Conservation (phyloP, 2,113 vertebrate species). For the Poecilia latipinna region DNA sequence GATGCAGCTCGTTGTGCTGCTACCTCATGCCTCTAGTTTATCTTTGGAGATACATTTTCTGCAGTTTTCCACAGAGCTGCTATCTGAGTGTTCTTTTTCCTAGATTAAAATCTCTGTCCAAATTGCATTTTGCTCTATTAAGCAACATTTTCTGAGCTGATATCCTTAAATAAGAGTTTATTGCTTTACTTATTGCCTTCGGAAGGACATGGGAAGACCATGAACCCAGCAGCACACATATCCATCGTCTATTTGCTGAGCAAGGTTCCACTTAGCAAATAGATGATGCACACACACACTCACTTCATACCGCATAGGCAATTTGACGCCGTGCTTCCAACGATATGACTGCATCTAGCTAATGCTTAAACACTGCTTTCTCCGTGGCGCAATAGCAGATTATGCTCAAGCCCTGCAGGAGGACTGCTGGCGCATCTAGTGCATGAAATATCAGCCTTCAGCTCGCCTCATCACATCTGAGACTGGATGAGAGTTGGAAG, state of each 20-base stretch:
- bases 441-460: conserved; percentile 11
- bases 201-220: not conserved
- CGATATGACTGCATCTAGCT: not conserved
- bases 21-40: not conserved
- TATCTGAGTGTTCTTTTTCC: conserved; percentile 14
- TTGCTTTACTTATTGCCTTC: conserved; percentile 8
- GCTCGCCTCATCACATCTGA: conserved; percentile 27
- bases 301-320: not conserved
- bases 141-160: not conserved
- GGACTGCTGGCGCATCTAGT: conserved; percentile 2
- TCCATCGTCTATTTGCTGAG: not conserved
- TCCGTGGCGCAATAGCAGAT: not conserved
- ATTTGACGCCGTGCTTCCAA: not conserved
- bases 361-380: conserved; percentile 5
- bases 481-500: conserved; percentile 10
- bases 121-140: conserved; percentile 21
- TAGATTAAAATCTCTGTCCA: conserved; percentile 25
- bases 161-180: conserved; percentile 18
- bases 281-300: not conserved
- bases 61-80: conserved; percentile 20
- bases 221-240: not conserved
- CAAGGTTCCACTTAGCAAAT: not conserved
- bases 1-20: not conserved
- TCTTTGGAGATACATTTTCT: conserved; percentile 15
- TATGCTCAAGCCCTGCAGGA: not conserved